Conservation (phyloP, 2,888 invertebrate genomes). For the Physocephala rufipes region DNA sequence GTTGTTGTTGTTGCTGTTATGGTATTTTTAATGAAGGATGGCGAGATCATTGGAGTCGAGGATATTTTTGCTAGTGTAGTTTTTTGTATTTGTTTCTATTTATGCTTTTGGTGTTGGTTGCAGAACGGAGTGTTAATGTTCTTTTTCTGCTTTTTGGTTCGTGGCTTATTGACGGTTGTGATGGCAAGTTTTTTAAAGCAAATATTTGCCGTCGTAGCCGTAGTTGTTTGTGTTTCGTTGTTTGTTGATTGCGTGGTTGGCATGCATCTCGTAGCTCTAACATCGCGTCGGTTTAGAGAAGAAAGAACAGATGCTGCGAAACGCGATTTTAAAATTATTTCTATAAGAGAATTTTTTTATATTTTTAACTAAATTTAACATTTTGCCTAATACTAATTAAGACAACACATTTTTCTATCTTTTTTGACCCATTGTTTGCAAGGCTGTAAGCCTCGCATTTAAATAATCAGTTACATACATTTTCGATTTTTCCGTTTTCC, state of each 20-base stretch:
- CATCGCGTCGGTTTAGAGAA: not conserved
- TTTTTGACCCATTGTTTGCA: no score
- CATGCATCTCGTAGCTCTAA: conserved; percentile 22
- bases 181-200: conserved; percentile 55
- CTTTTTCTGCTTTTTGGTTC: conserved; percentile 13
- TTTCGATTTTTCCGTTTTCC: not conserved
- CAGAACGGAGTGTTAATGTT: conserved; percentile 18
- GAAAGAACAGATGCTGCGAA: not conserved
- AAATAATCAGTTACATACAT: no score
- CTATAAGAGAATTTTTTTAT: not conserved
- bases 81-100: not conserved
- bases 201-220: conserved; percentile 50
- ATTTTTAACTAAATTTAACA: not conserved
- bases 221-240: conserved; percentile 26
- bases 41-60: no score
- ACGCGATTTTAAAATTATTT: not conserved
- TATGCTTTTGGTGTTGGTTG: conserved; percentile 7
- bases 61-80: not conserved
- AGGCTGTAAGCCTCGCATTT: no score
- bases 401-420: no score
- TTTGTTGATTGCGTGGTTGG: conserved; percentile 11
- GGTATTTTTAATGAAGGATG: not conserved
- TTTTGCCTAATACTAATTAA: no score
- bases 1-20: not conserved
- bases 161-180: conserved; percentile 26